Evolutionary conservation across 53 echinoderm and acorn worm species (phyloP).

Genomic region (Holothuria leucospilota): DNA sequence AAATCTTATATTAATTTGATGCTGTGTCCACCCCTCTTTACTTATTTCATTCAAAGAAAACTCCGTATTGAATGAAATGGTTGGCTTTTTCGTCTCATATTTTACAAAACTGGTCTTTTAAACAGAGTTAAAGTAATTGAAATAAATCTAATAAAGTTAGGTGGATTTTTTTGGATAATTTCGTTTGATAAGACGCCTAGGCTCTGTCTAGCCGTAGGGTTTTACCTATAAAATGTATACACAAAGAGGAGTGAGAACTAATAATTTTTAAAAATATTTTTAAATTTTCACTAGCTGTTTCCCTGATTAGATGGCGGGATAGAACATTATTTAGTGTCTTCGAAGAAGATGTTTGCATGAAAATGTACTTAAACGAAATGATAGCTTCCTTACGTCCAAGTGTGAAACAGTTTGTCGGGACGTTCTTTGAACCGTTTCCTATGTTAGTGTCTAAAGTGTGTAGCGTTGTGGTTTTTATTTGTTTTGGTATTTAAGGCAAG

Average conservation of each 20-base stretch:
- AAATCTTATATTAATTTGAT: slow-evolving; percentile 10
- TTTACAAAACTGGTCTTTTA: slow-evolving; percentile 36
- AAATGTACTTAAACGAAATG: too few species aligned
- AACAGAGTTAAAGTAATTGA: slow-evolving; percentile 27
- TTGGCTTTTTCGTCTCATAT: neutral
- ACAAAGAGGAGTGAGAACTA: slow-evolving; percentile 16
- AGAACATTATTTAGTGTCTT: neutral
- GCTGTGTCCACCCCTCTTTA: neutral
- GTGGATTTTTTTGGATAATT: slow-evolving; percentile 18
- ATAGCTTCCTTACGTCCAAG: too few species aligned
- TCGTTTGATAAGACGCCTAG: slow-evolving; percentile 35
- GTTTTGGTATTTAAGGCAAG: too few species aligned
- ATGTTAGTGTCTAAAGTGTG: too few species aligned
- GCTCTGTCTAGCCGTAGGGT: slow-evolving; percentile 14
- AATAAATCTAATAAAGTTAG: slow-evolving; percentile 29
- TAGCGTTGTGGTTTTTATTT: too few species aligned
- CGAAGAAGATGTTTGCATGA: too few species aligned
- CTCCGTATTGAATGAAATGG: slow-evolving; percentile 18
- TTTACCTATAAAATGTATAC: slow-evolving; percentile 17
- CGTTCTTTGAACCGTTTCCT: too few species aligned
- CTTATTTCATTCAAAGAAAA: slow-evolving; percentile 10
- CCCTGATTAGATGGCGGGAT: neutral
- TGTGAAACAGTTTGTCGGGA: too few species aligned
- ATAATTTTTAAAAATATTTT: slow-evolving; percentile 16
- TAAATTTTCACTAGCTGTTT: neutral